Evolutionary conservation across 2,888 invertebrate species (phyloP).

Genomic region (Tenthredo notha): DNA sequence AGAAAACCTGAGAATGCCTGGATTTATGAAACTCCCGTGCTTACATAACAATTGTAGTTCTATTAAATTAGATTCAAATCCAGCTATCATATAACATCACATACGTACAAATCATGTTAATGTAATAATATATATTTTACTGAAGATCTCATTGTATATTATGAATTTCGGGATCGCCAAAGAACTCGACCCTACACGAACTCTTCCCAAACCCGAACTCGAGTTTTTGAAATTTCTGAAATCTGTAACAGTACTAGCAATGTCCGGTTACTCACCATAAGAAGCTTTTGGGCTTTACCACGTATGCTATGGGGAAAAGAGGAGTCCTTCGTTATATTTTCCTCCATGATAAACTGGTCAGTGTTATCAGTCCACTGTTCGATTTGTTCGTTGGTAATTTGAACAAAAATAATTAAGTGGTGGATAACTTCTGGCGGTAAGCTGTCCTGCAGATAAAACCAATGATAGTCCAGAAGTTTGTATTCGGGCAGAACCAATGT

Average conservation of each 20-base stretch:
- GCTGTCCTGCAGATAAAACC: conserved; percentile 21
- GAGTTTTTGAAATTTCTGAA: no score
- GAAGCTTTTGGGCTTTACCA: neutral
- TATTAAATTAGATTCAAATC: no score
- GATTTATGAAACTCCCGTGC: no score
- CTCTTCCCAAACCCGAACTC: no score
- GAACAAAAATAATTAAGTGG: neutral
- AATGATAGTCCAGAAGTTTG: conserved; percentile 4
- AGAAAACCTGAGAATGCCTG: neutral
- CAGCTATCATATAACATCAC: no score
- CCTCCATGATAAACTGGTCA: conserved; percentile 68
- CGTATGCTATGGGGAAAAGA: neutral
- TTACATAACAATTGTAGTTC: no score
- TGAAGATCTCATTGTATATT: no score
- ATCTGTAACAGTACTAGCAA: no score
- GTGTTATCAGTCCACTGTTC: neutral
- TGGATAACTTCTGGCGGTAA: neutral
- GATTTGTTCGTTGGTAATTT: neutral
- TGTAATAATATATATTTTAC: no score
- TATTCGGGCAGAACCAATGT: conserved; percentile 70
- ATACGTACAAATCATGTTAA: no score
- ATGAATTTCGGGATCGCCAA: no score
- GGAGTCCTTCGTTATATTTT: neutral
- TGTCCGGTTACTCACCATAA: neutral
- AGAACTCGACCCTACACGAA: no score